These are phyloP conservation scores for Chorisops tibialis DNA, from an alignment of 2,888 invertebrate genomes.

Conservation along the genomic window DNA sequence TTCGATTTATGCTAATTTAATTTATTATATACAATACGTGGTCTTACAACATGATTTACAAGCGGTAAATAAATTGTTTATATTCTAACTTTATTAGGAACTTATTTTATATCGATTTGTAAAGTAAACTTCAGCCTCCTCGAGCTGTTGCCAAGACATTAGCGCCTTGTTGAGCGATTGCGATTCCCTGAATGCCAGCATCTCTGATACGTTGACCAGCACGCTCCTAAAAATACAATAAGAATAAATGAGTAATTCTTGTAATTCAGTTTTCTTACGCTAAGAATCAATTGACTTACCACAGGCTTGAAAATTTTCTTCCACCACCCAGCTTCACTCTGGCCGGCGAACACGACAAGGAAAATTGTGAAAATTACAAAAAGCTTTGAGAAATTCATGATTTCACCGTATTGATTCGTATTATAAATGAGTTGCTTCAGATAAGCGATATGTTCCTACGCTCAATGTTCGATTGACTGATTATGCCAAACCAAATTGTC, in stretches of 20 bases:
- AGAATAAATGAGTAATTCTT: background rate
- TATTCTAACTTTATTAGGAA: no score
- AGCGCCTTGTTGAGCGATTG: background rate
- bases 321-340: constrained; percentile 6
- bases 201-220: background rate
- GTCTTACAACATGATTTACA: no score
- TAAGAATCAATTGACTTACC: background rate
- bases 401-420: no score
- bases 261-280: background rate
- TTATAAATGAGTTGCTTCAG: no score
- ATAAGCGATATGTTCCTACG: no score
- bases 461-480: no score
- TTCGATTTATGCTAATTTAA: no score
- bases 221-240: background rate
- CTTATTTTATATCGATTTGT: no score
- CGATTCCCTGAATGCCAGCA: background rate
- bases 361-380: constrained; percentile 11
- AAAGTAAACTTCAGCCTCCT: background rate
- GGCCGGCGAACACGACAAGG: background rate
- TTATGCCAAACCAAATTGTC: no score
- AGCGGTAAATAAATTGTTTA: no score
- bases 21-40: no score
- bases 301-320: constrained; percentile 12
- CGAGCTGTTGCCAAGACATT: background rate
- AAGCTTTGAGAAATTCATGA: constrained; percentile 19